These are phyloP conservation scores for Formica exsecta DNA, from an alignment of 1,140 invertebrate species.

Conservation along the genomic window DNA sequence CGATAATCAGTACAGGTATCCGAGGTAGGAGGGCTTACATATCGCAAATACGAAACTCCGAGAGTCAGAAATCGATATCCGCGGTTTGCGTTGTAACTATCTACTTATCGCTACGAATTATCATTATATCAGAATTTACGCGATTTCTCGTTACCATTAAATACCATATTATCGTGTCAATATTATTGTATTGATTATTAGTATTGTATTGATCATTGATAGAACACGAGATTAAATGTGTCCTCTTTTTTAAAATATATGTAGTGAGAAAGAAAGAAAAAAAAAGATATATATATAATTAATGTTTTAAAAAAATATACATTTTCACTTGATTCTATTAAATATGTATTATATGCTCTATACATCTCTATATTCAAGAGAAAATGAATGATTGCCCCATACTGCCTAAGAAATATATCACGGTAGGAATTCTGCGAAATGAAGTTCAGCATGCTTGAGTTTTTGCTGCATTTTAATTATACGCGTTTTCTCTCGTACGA, in stretches of 20 bases:
- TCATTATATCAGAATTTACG: slow-evolving; percentile 41
- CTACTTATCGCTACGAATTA: slow-evolving; percentile 47
- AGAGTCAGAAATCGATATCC: slow-evolving; percentile 58
- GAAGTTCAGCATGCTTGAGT: slow-evolving; percentile 4
- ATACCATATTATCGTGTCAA: slow-evolving; percentile 12
- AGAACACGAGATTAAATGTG: neutral
- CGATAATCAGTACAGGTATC: slow-evolving; percentile 71
- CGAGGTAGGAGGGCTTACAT: slow-evolving; percentile 44
- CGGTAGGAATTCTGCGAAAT: neutral
- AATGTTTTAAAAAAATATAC: too few species aligned
- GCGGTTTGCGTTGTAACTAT: slow-evolving; percentile 39
- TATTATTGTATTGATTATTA: neutral
- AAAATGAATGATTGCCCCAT: neutral
- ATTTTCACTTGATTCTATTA: too few species aligned
- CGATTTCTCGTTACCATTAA: slow-evolving; percentile 37
- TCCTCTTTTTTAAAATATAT: neutral
- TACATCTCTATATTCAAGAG: neutral
- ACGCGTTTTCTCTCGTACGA: neutral
- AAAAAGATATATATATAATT: neutral
- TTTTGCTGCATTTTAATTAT: slow-evolving; percentile 50
- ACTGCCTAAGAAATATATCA: neutral
- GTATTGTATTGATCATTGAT: too few species aligned
- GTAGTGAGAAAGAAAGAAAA: neutral
- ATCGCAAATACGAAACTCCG: slow-evolving; percentile 51
- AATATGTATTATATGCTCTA: neutral